These are phyloP conservation scores for Ceratitis capitata DNA, from an alignment of 1,140 invertebrate genomes.

Conservation along the genomic window DNA sequence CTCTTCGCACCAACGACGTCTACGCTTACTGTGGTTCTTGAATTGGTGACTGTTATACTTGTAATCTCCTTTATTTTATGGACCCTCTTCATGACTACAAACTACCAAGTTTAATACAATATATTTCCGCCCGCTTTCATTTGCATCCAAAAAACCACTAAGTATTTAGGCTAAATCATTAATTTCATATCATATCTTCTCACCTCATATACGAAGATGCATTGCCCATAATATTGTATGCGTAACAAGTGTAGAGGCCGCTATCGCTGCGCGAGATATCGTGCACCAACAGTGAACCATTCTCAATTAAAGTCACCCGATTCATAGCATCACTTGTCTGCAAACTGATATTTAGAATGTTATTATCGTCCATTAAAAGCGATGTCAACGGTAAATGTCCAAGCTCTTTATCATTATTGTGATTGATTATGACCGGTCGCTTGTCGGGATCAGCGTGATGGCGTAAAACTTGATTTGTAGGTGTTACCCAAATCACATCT, in stretches of 20 bases:
- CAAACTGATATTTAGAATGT: conserved; percentile 46
- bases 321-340: conserved; percentile 53
- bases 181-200: neutral
- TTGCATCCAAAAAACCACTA: neutral
- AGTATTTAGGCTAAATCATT: neutral
- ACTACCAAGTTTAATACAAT: too few relatives aligned
- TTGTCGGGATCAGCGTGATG: conserved; percentile 76
- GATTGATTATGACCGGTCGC: conserved; percentile 58
- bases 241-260: conserved; percentile 88
- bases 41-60: too few relatives aligned
- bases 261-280: conserved; percentile 78
- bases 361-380: conserved; percentile 54
- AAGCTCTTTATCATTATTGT: conserved; percentile 50
- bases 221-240: conserved; percentile 84
- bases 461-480: conserved; percentile 68
- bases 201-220: conserved; percentile 73
- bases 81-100: too few relatives aligned
- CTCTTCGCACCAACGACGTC: too few relatives aligned
- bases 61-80: too few relatives aligned
- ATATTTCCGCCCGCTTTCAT: too few relatives aligned
- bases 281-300: conserved; percentile 76
- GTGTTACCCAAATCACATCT: conserved; percentile 87
- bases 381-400: conserved; percentile 53
- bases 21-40: too few relatives aligned
- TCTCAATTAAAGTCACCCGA: conserved; percentile 69